A percentile compares a stretch with the other conserved stretches of the same genome.
phyloP scores from a whole-genome alignment of 2,113 vertebrate genomes.

The Aplodontia rufa region DNA sequence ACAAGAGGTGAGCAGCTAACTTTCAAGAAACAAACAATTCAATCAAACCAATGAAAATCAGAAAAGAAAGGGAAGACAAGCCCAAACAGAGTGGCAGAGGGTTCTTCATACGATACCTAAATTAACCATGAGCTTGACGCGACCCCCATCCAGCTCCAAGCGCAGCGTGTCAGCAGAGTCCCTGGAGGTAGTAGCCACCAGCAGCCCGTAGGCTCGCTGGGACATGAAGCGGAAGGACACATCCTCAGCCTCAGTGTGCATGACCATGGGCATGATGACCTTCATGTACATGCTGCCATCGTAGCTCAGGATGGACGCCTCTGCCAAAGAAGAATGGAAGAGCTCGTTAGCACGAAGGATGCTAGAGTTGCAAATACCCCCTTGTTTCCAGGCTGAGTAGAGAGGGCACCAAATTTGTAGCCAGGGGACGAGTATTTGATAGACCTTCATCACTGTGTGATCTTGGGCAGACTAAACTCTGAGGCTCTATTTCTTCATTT shows the following conservation, averaged over 20 bases:
- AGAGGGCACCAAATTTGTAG: not conserved
- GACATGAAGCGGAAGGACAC: conserved; percentile 98
- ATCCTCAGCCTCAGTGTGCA: conserved; percentile 97
- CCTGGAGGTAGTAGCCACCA: conserved; percentile 96
- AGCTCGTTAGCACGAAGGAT: not conserved
- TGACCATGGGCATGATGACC: conserved; percentile 93
- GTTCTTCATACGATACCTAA: conserved; percentile 94
- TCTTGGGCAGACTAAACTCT: not conserved
- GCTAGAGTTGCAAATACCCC: not conserved
- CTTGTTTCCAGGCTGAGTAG: not conserved
- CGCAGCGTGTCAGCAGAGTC: conserved; percentile 96
- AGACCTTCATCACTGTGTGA: not conserved
- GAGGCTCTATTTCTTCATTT: not conserved
- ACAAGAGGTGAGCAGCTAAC: conserved; percentile 79
- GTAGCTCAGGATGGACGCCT: conserved; percentile 95
- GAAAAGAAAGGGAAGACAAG: conserved; percentile 83
- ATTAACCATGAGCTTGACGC: conserved; percentile 98
- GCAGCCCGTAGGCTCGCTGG: conserved; percentile 94
- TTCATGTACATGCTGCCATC: conserved; percentile 99
- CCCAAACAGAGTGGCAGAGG: conserved; percentile 80
- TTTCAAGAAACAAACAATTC: conserved; percentile 82
- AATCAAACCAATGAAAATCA: conserved; percentile 80
- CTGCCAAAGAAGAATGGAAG: conserved; percentile 82
- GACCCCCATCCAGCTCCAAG: conserved; percentile 95
- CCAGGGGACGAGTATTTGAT: not conserved